Evolutionary conservation across 2,113 vertebrate genomes (phyloP).

Genomic region (Origma solitaria): DNA sequence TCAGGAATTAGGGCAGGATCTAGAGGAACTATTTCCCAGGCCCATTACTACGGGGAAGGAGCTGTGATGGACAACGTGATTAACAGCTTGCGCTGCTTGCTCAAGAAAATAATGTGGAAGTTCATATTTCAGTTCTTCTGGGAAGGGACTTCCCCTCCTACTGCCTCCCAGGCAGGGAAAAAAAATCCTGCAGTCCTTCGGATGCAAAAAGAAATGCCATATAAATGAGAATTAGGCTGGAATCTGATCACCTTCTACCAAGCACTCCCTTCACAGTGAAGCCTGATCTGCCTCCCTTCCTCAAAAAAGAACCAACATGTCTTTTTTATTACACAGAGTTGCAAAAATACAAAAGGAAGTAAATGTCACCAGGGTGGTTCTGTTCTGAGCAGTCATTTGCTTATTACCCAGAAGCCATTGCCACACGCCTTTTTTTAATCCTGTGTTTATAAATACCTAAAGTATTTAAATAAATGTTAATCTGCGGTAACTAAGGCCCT

Average conservation of each 20-base stretch:
- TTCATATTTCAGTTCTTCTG: background rate
- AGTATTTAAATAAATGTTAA: slow-evolving; percentile 39
- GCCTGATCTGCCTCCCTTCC: background rate
- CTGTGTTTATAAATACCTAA: slow-evolving; percentile 42
- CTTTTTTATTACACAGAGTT: background rate
- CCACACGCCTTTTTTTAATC: background rate
- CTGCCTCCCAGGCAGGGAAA: background rate
- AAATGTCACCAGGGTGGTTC: slow-evolving; percentile 16
- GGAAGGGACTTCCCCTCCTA: background rate
- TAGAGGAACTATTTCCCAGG: background rate
- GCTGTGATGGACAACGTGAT: background rate
- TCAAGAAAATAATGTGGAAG: background rate
- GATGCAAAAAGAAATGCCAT: background rate
- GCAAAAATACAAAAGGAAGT: slow-evolving; percentile 54
- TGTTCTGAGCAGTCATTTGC: slow-evolving; percentile 46
- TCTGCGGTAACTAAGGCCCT: background rate
- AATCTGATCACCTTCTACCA: background rate
- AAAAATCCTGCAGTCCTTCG: background rate
- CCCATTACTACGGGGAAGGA: background rate
- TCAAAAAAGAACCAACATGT: background rate
- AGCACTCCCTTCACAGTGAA: fast-evolving
- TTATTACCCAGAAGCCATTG: slow-evolving; percentile 42
- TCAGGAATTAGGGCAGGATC: slow-evolving; percentile 29
- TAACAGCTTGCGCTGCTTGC: background rate
- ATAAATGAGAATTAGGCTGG: background rate